These are phyloP conservation scores for Aspidoscelis tigris DNA, from an alignment of 2,113 vertebrate species.

Conservation along the genomic window DNA sequence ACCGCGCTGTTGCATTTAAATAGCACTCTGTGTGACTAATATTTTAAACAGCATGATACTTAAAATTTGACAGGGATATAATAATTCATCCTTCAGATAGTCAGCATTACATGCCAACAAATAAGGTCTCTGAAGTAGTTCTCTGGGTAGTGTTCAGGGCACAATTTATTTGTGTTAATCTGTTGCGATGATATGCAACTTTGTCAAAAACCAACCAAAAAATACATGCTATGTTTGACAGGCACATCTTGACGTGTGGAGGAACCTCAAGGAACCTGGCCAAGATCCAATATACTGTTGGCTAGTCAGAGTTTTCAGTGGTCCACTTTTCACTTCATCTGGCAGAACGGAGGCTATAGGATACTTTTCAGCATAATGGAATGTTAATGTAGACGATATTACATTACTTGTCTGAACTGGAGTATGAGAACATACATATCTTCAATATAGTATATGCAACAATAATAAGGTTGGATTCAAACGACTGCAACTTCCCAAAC, in stretches of 20 bases:
- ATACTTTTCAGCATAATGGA: conserved; percentile 64
- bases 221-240: conserved; percentile 54
- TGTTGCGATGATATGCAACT: conserved; percentile 58
- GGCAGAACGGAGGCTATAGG: conserved; percentile 54
- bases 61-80: conserved; percentile 79
- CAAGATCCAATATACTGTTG: conserved; percentile 50
- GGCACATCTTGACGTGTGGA: conserved; percentile 40
- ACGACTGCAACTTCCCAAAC: background rate
- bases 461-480: conserved; percentile 21
- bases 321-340: conserved; percentile 56
- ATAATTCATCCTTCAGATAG: conserved; percentile 73
- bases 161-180: conserved; percentile 60
- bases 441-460: conserved; percentile 28
- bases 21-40: conserved; percentile 73
- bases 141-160: conserved; percentile 61
- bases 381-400: conserved; percentile 55
- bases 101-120: conserved; percentile 66
- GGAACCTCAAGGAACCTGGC: conserved; percentile 48
- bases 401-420: conserved; percentile 42
- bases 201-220: conserved; percentile 58
- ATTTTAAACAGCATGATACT: conserved; percentile 78
- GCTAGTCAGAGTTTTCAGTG: conserved; percentile 63
- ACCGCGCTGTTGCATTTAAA: conserved; percentile 63
- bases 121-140: conserved; percentile 70
- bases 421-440: conserved; percentile 42